Evolutionary conservation across 2,888 invertebrate species (phyloP), one percentile per base, ranked within the genome.

Genomic region (Macrophya annulata): DNA sequence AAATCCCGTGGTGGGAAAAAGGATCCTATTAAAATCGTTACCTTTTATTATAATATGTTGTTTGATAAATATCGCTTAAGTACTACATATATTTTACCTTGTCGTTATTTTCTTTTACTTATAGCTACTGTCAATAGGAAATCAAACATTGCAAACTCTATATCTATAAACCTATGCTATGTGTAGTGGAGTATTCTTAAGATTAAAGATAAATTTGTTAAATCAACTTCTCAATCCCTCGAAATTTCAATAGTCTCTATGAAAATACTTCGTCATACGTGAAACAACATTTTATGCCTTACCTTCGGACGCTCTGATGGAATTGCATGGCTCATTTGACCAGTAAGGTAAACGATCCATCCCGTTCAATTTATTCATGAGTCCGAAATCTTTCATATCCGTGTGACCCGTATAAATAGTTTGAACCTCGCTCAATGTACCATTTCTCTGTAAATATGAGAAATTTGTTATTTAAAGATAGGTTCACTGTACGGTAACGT

Each of bases 1-100:
- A 86, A 84, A 74, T 96, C 95, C 0, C 97, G 95, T 0, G 98
- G 98, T 0, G 98, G 98, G 91, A 97, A 98, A 93, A 98, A 97
- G 0, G 97, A 97, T 0, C 98, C 98, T 94, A 82, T 68, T 31
- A 10, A 84, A 25, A 17, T n/a, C n/a, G 79, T 12, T 31, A 68
- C n/a, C 15, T 65, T 48, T 48, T 68, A 31, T 37, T 31, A 37
- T 17, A 31, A 48, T 15, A 76, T 25, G 17, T 77, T 77, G 21
- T 51, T 12, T 51, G 48, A 76, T 37, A 25, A 17, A 31, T 82
- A 21, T 51, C 17, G 40, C 45, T n/a, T n/a, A 51, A 40, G 71
- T 71, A 71, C 21, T 17, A 71, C 25, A 2, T 9, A n/a, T 9
- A 15, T 71, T 68, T 4, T 68, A 45, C n/a, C 4, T 17, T 43